Conservation (phyloP, 2,888 invertebrate genomes). For the Zygogramma bicolorata region DNA sequence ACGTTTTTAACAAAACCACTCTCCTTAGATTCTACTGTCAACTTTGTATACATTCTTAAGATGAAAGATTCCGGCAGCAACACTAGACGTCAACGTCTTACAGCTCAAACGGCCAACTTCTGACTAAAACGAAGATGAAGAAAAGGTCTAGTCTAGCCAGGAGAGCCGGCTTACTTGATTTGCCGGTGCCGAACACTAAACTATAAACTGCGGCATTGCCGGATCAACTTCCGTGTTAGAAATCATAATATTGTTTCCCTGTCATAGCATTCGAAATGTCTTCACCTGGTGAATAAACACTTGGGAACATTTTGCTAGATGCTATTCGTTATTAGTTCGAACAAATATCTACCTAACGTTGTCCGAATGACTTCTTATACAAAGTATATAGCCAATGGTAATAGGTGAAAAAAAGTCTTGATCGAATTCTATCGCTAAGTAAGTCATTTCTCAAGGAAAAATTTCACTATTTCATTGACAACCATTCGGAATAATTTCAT, state of each 20-base stretch:
- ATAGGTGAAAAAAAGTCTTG: too few relatives aligned
- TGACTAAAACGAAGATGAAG: conserved; percentile 54
- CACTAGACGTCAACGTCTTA: conserved; percentile 58
- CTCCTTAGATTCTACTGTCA: conserved; percentile 64
- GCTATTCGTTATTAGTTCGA: neutral
- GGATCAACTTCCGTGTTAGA: conserved; percentile 7
- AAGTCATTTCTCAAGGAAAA: too few relatives aligned
- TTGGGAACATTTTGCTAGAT: too few relatives aligned
- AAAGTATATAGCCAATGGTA: too few relatives aligned
- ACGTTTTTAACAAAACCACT: conserved; percentile 64
- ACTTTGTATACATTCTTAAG: conserved; percentile 66
- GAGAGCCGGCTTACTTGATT: conserved; percentile 26
- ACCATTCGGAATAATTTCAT: too few relatives aligned
- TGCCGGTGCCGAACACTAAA: conserved; percentile 36
- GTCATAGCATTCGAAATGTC: too few relatives aligned
- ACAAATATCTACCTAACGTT: too few relatives aligned
- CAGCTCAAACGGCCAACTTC: conserved; percentile 59
- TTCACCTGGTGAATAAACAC: too few relatives aligned
- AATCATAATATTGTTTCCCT: neutral
- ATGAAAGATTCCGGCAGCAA: conserved; percentile 43
- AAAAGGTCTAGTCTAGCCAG: conserved; percentile 24
- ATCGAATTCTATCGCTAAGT: too few relatives aligned
- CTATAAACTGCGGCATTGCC: conserved; percentile 29
- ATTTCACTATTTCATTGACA: too few relatives aligned
- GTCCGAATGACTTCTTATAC: too few relatives aligned